phyloP scores from a whole-genome alignment of 1,140 invertebrate species.

The Panulirus ornatus region DNA sequence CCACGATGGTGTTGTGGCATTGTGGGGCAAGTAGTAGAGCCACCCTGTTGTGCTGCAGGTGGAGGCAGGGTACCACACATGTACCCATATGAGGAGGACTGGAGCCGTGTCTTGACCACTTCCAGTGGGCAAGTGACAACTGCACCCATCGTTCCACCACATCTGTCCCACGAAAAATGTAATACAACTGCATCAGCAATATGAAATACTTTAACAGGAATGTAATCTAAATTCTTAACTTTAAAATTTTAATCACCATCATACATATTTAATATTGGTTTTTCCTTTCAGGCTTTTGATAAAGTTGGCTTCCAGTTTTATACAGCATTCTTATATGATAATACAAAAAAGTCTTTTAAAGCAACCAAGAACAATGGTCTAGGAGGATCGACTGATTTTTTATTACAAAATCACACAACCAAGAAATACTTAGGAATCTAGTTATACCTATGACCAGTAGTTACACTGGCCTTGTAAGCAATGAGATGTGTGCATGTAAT shows the following conservation, averaged over 20 bases:
- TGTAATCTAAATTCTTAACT: not conserved
- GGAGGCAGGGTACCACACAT: conserved; percentile 78
- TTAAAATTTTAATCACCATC: not conserved
- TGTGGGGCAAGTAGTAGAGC: conserved; percentile 78
- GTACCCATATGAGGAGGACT: conserved; percentile 89
- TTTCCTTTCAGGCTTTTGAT: no score
- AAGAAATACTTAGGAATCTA: no score
- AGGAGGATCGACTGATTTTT: no score
- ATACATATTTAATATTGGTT: no score
- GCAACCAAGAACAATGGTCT: no score
- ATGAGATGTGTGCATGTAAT: no score
- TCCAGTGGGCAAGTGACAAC: conserved; percentile 98
- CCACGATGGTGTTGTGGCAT: conserved; percentile 42
- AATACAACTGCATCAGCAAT: conserved; percentile 6
- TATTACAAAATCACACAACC: no score
- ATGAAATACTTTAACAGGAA: not conserved
- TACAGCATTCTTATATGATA: no score
- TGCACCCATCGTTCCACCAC: conserved; percentile 96
- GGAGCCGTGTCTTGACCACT: conserved; percentile 98
- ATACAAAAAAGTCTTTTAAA: no score
- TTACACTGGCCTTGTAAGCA: no score
- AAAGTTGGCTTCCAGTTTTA: no score
- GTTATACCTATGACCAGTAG: no score
- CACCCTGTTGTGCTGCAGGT: conserved; percentile 78
- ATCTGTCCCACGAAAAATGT: conserved; percentile 81